Evolutionary conservation across 2,113 vertebrate genomes (phyloP), one percentile per base, ranked within the genome.

Genomic region (Tenrec ecaudatus): DNA sequence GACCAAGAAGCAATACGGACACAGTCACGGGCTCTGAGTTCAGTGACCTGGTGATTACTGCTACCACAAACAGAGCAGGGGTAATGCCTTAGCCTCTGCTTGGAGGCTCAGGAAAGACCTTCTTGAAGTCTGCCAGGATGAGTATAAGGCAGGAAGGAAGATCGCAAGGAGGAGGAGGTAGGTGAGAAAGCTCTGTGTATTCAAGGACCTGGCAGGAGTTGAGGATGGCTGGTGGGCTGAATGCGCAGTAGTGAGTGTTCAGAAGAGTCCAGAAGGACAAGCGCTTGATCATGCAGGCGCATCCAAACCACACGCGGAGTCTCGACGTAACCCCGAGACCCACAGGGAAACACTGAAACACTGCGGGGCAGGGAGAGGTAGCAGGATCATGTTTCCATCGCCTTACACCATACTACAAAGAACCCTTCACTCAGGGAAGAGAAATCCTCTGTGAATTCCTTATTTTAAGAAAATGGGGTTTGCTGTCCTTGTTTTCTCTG

Each of bases 41-140:
- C 0, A 2, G 60, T 22, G 69, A 85, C 66, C 43, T 0, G 1
- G 60, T 16, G 69, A 85, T 57, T 36, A 60, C 33, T 14, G 38
- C 22, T 0, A 1, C 40, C 12, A 75, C 62, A 29, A 75, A 3
- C 4, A n/a, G 27, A 19, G 23, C 0, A 6, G 33, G 1, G 31
- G 38, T 31, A 71, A 31, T 0, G 64, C 77, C 62, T 29, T 14
- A 9, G 69, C 62, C 86, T 80, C 1, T 83, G 6, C 1, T 22
- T 2, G 64, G 40, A 8, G 15, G n/a, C 20, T n/a, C 57, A 82
- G n/a, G 40, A 27, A 43, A 79, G n/a, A 43, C 5, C 3, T 62
- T 62, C 33, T 17, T 17, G 17, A 36, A 64, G 38, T 16, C 19
- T 73, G 62, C 38, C 29, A 9, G 62, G 29, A 17, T 19, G 23